Conservation (phyloP, 1,140 invertebrate genomes). For the Elysia chlorotica region DNA sequence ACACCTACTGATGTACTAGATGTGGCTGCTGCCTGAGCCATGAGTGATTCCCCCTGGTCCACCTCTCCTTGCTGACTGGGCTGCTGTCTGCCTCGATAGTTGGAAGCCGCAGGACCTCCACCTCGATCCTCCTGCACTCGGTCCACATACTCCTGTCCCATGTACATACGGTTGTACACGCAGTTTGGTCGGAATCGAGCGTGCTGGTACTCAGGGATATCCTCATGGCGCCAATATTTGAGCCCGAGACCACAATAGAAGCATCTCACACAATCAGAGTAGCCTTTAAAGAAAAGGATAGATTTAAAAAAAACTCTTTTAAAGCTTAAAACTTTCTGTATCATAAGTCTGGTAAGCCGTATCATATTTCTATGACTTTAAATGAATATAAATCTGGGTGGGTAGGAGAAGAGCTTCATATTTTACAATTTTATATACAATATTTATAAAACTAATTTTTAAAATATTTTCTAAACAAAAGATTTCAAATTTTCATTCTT, state of each 20-base stretch:
- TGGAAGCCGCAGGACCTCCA: too few relatives aligned
- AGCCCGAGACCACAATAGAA: conserved; percentile 79
- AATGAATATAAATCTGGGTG: not conserved
- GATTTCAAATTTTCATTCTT: too few relatives aligned
- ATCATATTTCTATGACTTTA: not conserved
- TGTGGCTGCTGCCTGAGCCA: too few relatives aligned
- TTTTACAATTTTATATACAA: not conserved
- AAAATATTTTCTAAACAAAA: not conserved
- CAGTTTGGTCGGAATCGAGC: conserved; percentile 68
- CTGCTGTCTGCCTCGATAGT: too few relatives aligned
- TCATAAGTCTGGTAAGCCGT: too few relatives aligned
- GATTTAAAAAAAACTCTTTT: not conserved
- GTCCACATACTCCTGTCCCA: conserved; percentile 66
- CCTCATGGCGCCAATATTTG: conserved; percentile 74
- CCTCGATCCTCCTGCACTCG: conserved; percentile 2
- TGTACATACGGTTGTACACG: conserved; percentile 74
- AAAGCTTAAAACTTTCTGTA: not conserved
- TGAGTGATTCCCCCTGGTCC: too few relatives aligned
- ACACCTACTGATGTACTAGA: too few relatives aligned
- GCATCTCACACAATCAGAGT: conserved; percentile 64
- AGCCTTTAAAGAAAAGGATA: conserved; percentile 21
- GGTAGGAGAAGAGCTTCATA: not conserved
- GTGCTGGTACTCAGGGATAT: conserved; percentile 79
- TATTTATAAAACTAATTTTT: not conserved
- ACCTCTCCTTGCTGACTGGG: too few relatives aligned